phyloP scores from a whole-genome alignment of 2,797 vertebrate genomes.

The Synaphobranchus kaupii region DNA sequence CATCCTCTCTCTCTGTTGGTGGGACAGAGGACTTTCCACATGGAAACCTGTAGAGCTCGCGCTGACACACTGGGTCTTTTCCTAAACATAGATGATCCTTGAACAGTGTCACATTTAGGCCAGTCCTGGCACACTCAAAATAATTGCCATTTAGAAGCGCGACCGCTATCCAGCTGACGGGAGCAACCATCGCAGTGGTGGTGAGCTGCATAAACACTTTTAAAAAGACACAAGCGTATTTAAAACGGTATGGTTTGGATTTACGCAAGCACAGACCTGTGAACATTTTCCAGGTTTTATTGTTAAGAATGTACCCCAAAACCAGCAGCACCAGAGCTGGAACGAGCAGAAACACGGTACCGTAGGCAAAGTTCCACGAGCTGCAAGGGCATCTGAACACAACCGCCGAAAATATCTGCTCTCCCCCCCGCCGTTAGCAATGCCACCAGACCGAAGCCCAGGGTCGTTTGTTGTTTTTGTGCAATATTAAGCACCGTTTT shows the following conservation, averaged over 20 bases:
- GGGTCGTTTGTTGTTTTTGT: constrained; percentile 41
- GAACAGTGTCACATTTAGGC: constrained; percentile 43
- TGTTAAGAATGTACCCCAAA: constrained; percentile 64
- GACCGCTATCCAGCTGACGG: constrained; percentile 75
- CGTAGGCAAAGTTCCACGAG: constrained; percentile 66
- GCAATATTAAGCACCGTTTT: constrained; percentile 45
- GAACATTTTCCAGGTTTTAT: constrained; percentile 64
- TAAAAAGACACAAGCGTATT: not conserved
- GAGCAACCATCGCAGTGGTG: constrained; percentile 59
- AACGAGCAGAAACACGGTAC: constrained; percentile 72
- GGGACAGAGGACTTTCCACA: constrained; percentile 43
- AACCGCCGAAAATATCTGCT: constrained; percentile 70
- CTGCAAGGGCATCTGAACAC: constrained; percentile 81
- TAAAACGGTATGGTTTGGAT: constrained; percentile 30
- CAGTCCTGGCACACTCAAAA: constrained; percentile 70
- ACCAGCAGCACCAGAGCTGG: constrained; percentile 75
- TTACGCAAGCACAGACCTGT: constrained; percentile 62
- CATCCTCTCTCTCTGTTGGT: accelerated
- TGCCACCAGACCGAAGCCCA: constrained; percentile 66
- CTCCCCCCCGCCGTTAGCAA: constrained; percentile 67
- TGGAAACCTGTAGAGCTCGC: constrained; percentile 56
- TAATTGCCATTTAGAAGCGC: constrained; percentile 74
- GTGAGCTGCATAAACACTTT: constrained; percentile 45
- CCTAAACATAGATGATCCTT: constrained; percentile 44
- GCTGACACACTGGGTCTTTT: accelerated